These are phyloP conservation scores for Corythoichthys haematopterus DNA, from an alignment of 2,113 vertebrate species.

Conservation along the genomic window DNA sequence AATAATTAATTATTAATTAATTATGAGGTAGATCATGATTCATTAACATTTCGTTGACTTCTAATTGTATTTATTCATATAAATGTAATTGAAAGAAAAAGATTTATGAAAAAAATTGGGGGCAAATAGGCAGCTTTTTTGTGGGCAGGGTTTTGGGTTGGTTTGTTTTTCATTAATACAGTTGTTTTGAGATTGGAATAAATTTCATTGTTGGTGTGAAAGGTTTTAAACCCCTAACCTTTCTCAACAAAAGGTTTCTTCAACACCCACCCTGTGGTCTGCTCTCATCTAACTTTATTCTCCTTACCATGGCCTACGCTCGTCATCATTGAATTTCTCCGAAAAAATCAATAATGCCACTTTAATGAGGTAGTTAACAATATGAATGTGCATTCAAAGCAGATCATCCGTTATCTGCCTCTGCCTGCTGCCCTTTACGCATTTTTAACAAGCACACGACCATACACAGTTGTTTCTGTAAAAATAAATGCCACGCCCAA, in stretches of 20 bases:
- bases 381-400: neutral
- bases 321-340: too few species aligned
- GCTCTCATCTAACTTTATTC: neutral
- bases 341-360: neutral
- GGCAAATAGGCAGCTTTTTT: too few species aligned
- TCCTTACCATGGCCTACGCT: neutral
- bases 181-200: too few species aligned
- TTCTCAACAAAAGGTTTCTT: neutral
- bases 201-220: too few species aligned
- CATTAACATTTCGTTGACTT: too few species aligned
- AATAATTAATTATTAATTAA: too few species aligned
- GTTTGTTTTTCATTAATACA: too few species aligned
- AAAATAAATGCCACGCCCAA: neutral
- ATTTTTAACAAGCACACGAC: neutral
- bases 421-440: neutral
- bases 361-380: neutral
- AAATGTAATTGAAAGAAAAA: too few species aligned
- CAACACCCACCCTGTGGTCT: neutral
- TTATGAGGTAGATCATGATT: too few species aligned
- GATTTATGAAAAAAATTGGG: too few species aligned
- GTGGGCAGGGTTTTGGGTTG: too few species aligned
- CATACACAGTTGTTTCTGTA: neutral
- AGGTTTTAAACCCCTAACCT: neutral
- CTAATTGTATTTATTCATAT: too few species aligned
- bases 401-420: neutral